Base-by-base conservation (phyloP, 2,888 invertebrate species). In the Cyrtodaria siliqua region DNA sequence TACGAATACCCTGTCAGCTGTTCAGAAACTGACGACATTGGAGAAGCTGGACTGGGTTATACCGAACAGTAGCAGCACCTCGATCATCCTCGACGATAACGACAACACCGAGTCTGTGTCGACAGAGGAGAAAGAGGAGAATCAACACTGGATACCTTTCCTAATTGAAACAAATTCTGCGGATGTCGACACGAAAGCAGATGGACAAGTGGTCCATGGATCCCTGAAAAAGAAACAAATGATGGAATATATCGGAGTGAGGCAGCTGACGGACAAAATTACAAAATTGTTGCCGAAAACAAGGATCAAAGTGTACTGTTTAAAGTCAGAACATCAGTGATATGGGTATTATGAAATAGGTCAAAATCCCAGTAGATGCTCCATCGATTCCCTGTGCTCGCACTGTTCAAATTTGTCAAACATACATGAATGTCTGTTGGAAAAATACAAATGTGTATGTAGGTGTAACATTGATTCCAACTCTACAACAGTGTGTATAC, bases 21-120 rank as follows among this genome's bases (percentile, higher is more conserved):
- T 88, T 9, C 59, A 70, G n/a, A 68, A 79, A 33, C 72, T 88
- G 16, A 67, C 55, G 6, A 66, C 64, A 18, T 66, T 89, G 27
- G 57, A 81, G 26, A 67, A 47, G 8, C 61, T 89, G 56, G 85
- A 86, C 29, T 89, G 89, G 89, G 85, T 86, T 0, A 75, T 88
- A 6, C 61, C 83, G 8, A 67, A 72, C 23, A 76, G 69, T 20
- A 73, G 64, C 4, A 71, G 79, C 53, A 55, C 76, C 8, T 67
- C 83, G 16, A 82, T 85, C 47, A 85, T 81, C 24, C 60, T 82
- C n/a, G 82, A 85, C 24, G 75, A 79, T 26, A 66, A 73, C 9
- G 78, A 78, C 4, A 74, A 67, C 24, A 59, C 60, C 1, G 71
- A 72, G 18, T 44, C 59, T 26, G n/a, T 38, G 8, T 24, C 52